Evolutionary conservation across 2,113 vertebrate genomes (phyloP).

Genomic region (Colistium nudipinnis): DNA sequence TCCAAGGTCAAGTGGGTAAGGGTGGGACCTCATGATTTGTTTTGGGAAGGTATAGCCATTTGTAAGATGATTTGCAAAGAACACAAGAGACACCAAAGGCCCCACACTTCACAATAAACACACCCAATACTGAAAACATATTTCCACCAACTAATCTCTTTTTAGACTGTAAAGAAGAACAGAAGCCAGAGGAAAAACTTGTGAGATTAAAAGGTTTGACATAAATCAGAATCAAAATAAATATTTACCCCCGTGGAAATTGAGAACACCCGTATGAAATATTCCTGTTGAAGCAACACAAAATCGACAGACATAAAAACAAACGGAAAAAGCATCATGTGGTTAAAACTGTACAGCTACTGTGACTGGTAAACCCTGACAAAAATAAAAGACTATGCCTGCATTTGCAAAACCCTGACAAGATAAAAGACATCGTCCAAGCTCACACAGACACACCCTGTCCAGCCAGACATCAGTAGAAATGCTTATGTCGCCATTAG

Average conservation of each 20-base stretch:
- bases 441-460: constrained; percentile 29
- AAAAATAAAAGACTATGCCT: not conserved
- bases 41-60: not conserved
- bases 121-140: constrained; percentile 3
- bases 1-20: not conserved
- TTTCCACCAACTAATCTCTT: constrained; percentile 1
- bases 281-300: not conserved
- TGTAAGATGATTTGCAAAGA: not conserved
- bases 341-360: not conserved
- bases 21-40: not conserved
- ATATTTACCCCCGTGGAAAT: too few species aligned
- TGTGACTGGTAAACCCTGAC: not conserved
- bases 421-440: not conserved
- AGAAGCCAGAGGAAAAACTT: not conserved
- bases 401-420: not conserved
- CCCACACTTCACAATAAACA: constrained; percentile 1
- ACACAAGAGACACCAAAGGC: constrained; percentile 14
- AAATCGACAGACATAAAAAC: not conserved
- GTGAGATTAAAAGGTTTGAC: too few species aligned
- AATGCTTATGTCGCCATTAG: constrained; percentile 59
- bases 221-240: too few species aligned
- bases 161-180: not conserved
- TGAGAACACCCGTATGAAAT: too few species aligned
- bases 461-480: constrained; percentile 30
- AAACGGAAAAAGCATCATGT: not conserved